Evolutionary conservation across 2,113 vertebrate genomes (phyloP).

Genomic region (Zeus faber): DNA sequence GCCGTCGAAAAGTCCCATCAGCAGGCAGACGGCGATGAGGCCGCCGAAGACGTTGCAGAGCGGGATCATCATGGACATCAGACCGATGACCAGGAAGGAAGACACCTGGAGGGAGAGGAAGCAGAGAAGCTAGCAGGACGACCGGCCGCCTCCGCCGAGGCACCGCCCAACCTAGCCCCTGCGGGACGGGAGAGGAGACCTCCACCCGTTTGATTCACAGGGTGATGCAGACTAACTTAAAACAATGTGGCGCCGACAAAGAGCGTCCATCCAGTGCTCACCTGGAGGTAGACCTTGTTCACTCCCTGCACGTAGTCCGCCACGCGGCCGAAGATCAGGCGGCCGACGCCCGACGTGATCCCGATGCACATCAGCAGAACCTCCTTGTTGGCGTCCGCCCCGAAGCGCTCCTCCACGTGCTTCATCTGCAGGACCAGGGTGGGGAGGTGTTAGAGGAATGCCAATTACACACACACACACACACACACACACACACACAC

Average conservation of each 20-base stretch:
- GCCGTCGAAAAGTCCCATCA: conserved; percentile 97
- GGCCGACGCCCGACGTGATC: conserved; percentile 88
- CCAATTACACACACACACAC: background rate
- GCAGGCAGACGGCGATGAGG: conserved; percentile 90
- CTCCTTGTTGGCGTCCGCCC: conserved; percentile 73
- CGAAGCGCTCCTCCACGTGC: conserved; percentile 84
- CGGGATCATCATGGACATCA: conserved; percentile 99
- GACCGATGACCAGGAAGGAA: conserved; percentile 90
- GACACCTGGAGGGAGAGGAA: conserved; percentile 73
- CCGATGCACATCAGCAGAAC: conserved; percentile 90
- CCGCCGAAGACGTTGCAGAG: conserved; percentile 83
- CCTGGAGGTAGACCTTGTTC: conserved; percentile 96
- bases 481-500: background rate
- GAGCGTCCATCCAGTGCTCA: too few relatives aligned
- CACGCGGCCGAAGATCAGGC: conserved; percentile 87
- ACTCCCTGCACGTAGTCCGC: conserved; percentile 89
- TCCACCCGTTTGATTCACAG: too few relatives aligned
- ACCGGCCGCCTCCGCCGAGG: too few relatives aligned
- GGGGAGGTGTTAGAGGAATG: background rate
- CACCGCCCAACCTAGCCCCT: too few relatives aligned
- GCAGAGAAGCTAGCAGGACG: too few relatives aligned
- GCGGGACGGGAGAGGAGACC: too few relatives aligned
- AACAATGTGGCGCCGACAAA: too few relatives aligned
- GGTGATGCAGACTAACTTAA: too few relatives aligned
- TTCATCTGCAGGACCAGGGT: conserved; percentile 80